Conservation (phyloP, 2,113 vertebrate genomes). For the Gavialis gangeticus region DNA sequence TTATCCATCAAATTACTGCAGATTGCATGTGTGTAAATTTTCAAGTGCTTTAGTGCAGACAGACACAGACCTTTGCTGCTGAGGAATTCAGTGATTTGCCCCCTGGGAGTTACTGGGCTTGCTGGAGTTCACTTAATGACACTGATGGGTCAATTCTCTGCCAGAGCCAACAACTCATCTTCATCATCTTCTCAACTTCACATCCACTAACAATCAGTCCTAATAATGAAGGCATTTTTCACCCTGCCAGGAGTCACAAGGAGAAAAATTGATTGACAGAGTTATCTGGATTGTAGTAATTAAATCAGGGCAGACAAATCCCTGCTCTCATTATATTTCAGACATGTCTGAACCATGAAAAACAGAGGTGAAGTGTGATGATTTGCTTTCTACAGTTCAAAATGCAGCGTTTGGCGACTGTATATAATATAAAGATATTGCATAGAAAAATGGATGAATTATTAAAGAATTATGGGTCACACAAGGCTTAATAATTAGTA, state of each 20-base stretch:
- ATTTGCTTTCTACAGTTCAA: slow-evolving; percentile 63
- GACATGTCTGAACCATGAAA: slow-evolving; percentile 73
- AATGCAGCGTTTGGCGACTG: slow-evolving; percentile 14
- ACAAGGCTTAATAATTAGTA: not conserved
- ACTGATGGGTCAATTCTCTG: slow-evolving; percentile 75
- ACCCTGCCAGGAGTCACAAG: slow-evolving; percentile 76
- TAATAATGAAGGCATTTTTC: slow-evolving; percentile 80
- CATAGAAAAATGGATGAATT: slow-evolving; percentile 7
- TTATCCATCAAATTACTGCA: slow-evolving; percentile 66
- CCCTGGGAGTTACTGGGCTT: slow-evolving; percentile 49
- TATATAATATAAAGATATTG: not conserved
- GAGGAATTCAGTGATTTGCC: slow-evolving; percentile 66
- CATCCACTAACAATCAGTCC: slow-evolving; percentile 78
- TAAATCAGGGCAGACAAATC: slow-evolving; percentile 79
- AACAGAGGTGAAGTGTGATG: slow-evolving; percentile 61
- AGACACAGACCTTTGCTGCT: slow-evolving; percentile 68
- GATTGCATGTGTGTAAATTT: slow-evolving; percentile 45
- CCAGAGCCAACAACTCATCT: slow-evolving; percentile 75
- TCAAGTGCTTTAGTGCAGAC: slow-evolving; percentile 60
- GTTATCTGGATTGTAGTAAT: slow-evolving; percentile 79
- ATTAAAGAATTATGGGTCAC: slow-evolving; percentile 18
- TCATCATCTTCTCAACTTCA: slow-evolving; percentile 78
- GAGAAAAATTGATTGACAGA: slow-evolving; percentile 81
- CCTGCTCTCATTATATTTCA: slow-evolving; percentile 79
- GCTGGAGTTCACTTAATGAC: slow-evolving; percentile 68